These are phyloP conservation scores for Marronus borbonicus DNA, from an alignment of 2,888 invertebrate species.

Conservation along the genomic window DNA sequence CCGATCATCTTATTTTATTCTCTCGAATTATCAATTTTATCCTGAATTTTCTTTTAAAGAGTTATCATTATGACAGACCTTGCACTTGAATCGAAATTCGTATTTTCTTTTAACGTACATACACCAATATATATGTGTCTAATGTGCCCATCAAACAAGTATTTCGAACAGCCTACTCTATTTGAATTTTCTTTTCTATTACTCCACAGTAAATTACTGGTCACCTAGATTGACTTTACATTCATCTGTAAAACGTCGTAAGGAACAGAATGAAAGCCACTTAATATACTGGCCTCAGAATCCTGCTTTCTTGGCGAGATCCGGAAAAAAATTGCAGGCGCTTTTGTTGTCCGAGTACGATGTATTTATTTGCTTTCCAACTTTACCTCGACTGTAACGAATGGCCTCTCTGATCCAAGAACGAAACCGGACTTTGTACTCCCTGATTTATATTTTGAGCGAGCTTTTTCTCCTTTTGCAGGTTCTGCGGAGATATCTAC, in stretches of 20 bases:
- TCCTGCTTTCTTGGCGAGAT: neutral
- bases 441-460: conserved; percentile 57
- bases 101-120: no score
- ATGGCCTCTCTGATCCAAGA: conserved; percentile 55
- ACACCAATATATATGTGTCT: no score
- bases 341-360: conserved; percentile 42
- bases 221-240: no score
- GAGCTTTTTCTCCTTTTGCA: conserved; percentile 13
- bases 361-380: conserved; percentile 51
- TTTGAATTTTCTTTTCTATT: no score
- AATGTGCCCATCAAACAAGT: no score
- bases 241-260: neutral
- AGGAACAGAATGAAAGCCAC: conserved; percentile 3
- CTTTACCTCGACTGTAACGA: conserved; percentile 55
- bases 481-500: conserved; percentile 5
- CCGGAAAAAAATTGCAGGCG: conserved; percentile 4
- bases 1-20: no score
- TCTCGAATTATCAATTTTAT: no score
- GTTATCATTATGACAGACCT: no score
- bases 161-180: no score
- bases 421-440: conserved; percentile 53
- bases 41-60: no score
- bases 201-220: no score
- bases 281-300: conserved; percentile 12
- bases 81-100: no score